A percentile compares a stretch with the other conserved stretches of the same genome.
Evolutionary conservation across 2,113 vertebrate species (phyloP).

Genomic region (Alethe castanea): DNA sequence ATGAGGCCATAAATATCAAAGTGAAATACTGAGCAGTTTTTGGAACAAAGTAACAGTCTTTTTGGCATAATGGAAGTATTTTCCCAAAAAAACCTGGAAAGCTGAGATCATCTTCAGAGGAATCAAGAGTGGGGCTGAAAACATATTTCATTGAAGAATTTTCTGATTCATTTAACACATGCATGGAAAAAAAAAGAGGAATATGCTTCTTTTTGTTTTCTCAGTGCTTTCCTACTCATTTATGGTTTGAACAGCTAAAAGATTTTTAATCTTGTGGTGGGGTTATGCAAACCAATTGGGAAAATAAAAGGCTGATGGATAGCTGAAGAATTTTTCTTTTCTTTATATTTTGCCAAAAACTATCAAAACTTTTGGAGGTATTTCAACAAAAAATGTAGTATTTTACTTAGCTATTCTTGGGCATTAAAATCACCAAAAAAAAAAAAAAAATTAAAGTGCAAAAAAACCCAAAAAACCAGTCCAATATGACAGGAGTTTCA

Average conservation of each 20-base stretch:
- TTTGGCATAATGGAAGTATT: neutral
- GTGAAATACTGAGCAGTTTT: neutral
- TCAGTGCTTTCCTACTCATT: neutral
- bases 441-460: neutral
- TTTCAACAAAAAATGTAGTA: neutral
- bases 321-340: neutral
- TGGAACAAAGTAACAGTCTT: neutral
- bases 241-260: slow-evolving; percentile 30
- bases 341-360: slow-evolving; percentile 25
- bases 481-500: neutral
- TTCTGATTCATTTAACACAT: slow-evolving; percentile 41
- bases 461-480: neutral
- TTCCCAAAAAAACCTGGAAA: neutral
- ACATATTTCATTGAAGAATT: neutral
- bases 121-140: neutral
- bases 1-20: neutral
- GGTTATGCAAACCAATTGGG: neutral
- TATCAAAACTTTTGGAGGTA: neutral
- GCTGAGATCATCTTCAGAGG: neutral
- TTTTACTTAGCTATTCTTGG: neutral
- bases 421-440: neutral
- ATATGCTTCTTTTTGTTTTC: slow-evolving; percentile 18
- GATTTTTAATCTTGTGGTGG: slow-evolving; percentile 52
- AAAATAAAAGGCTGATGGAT: slow-evolving; percentile 32
- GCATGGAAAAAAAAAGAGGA: neutral